These are phyloP conservation scores for Philotrypesis tridentata DNA, from an alignment of 1,140 invertebrate genomes.

Conservation along the genomic window DNA sequence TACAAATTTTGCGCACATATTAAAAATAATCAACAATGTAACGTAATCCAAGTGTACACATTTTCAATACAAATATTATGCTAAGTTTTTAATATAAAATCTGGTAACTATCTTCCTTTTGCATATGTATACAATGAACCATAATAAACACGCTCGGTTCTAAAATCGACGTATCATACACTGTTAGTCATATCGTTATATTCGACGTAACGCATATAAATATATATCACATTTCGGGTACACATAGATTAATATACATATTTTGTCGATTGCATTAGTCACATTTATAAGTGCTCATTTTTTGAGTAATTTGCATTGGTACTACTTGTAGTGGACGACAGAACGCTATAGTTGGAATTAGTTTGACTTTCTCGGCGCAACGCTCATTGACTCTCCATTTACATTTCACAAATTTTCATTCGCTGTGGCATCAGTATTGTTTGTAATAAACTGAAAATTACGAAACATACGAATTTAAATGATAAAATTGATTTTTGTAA, in stretches of 20 bases:
- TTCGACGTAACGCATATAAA: conserved; percentile 54
- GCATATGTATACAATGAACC: conserved; percentile 38
- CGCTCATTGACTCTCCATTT: not conserved
- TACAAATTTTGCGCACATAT: not conserved
- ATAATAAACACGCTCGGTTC: conserved; percentile 44
- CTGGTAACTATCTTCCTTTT: not conserved
- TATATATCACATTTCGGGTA: conserved; percentile 51
- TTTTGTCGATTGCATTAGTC: conserved; percentile 18
- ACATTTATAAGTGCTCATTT: conserved; percentile 9
- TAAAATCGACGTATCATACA: conserved; percentile 48
- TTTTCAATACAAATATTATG: not conserved
- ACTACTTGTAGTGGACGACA: not conserved
- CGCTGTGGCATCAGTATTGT: not conserved
- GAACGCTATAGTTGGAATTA: not conserved
- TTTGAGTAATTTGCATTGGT: not conserved
- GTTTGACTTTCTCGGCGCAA: not conserved
- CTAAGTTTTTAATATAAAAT: conserved; percentile 39
- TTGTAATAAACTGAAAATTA: not conserved
- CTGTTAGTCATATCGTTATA: conserved; percentile 64
- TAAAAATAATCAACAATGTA: conserved; percentile 35
- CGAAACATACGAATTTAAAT: not conserved
- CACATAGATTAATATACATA: conserved; percentile 20
- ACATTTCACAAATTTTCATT: not conserved
- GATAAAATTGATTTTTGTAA: not conserved
- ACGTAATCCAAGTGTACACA: conserved; percentile 31